Base-by-base conservation (phyloP, 1,140 invertebrate species). In the Harpegnathos saltator region DNA sequence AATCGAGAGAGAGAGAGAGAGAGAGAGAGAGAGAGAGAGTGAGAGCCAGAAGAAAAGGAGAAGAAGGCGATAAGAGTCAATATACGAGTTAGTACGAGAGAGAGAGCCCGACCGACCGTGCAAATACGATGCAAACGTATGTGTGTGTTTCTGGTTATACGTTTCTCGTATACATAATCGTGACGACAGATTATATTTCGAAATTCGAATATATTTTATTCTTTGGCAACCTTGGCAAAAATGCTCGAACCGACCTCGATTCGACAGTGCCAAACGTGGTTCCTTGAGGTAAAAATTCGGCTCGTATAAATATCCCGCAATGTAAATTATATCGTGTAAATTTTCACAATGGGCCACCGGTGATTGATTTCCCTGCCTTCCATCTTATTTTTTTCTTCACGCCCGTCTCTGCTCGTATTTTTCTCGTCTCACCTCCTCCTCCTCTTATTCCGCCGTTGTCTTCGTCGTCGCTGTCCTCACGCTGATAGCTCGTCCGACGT, bases 201-300 rank as follows among this genome's bases (percentile, higher is more conserved):
- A 62, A 62, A 62, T 77, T 68, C 5, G 17, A 7, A 24, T 68
- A n/a, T 17, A 63, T 75, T 75, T 75, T 50, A 44, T 33, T 4
- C 15, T 15, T 14, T 19, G 33, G 14, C 24, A 11, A 22, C 15
- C 11, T 14, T 19, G 33, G 14, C 24, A 11, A 22, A 62, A 50
- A 48, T 26, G 14, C 14, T 24, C 17, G 24, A 50, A 12, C 14
- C 15, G 15, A 52, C 33, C 12, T 29, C 22, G 24, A 19, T 4
- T 59, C 17, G n/a, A 22, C 11, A 17, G 5, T 44, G 38, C 38
- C 38, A 44, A 11, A 44, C 38, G 38, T 61, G 22, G 44, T 33
- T 38, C 19, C 61, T 24, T 15, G 48, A 52, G 3, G 17, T 48
- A 48, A 58, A 48, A 14, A 12, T 26, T 44, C 7, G 38, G 3